Evolutionary conservation across 2,797 vertebrate genomes (phyloP), one percentile per base, ranked within the genome.

Genomic region (Enteromius thamalakanensis): DNA sequence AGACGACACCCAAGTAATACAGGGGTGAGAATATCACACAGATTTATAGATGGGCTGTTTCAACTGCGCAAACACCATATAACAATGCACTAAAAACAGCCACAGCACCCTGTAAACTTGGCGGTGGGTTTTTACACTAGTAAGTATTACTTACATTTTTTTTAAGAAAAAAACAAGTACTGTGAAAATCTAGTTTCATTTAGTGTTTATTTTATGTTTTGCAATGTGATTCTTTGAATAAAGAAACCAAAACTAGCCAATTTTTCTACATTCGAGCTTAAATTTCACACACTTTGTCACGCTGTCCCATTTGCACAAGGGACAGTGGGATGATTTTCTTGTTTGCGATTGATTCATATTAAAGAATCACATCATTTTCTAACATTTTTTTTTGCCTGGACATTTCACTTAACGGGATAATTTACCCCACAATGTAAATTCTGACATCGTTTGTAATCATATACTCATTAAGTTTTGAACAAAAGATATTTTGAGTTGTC

Each of bases 211-310:
- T 76, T 23, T 23, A 7, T 29, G 19, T 49, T 71, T 10, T 10
- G 51, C 6, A 15, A 5, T 40, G 72, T 23, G 21, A 40, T 15
- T 75, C 11, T 55, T 14, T 37, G 11, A 75, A 14, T 8, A 55
- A 75, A 75, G 32, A 75, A 75, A 55, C n/a, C 51, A 55, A 21
- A 74, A 53, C 70, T 53, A 49, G 5, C 32, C 26, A 12, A n/a
- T n/a, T n/a, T 72, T n/a, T 53, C 19, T 34, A 6, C 21, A 12
- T 10, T 21, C 17, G 12, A 32, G 17, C 1, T 34, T 34, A 42
- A 58, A 55, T 55, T 55, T 40, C 72, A 40, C 29, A 53, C 11
- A 0, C 6, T 37, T 21, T 53, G 51, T 53, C 51, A 21, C 2
- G 19, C 51, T 53, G 19, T 37, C 71, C 37, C 21, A 75, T n/a